A percentile compares a stretch with the other conserved stretches of the same genome.
phyloP scores from a whole-genome alignment of 2,888 invertebrate genomes.

The Leptogaster cylindrica region DNA sequence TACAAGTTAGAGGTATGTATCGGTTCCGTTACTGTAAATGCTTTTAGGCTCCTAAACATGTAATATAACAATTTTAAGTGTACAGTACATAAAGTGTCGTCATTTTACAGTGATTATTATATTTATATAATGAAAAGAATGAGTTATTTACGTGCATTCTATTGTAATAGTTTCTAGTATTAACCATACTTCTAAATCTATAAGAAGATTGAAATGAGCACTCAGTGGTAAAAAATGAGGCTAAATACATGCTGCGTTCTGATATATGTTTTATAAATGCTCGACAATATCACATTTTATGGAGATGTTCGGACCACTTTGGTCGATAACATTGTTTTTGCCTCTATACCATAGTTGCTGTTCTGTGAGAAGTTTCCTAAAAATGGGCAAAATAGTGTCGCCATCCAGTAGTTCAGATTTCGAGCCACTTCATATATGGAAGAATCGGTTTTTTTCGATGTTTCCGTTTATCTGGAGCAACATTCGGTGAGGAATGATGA shows the following conservation, averaged over 20 bases:
- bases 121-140: not conserved
- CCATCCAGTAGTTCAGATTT: conserved; percentile 82
- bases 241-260: not conserved
- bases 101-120: not conserved
- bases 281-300: conserved; percentile 96
- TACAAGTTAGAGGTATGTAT: not conserved
- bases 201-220: not conserved
- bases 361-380: conserved; percentile 88
- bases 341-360: conserved; percentile 71
- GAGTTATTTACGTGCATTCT: not conserved
- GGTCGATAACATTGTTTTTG: conserved; percentile 65
- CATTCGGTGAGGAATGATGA: conserved; percentile 70
- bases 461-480: conserved; percentile 63
- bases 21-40: too few relatives aligned
- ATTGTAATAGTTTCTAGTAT: too few relatives aligned
- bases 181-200: too few relatives aligned
- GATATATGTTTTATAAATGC: conserved; percentile 71
- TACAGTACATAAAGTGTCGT: not conserved
- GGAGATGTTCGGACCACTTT: conserved; percentile 92
- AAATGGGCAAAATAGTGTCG: conserved; percentile 82
- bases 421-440: conserved; percentile 77
- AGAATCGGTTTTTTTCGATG: conserved; percentile 58
- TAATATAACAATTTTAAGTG: not conserved
- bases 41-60: too few relatives aligned
- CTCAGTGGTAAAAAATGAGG: not conserved